Conservation (phyloP, 2,113 vertebrate genomes). For the Kryptolebias marmoratus region DNA sequence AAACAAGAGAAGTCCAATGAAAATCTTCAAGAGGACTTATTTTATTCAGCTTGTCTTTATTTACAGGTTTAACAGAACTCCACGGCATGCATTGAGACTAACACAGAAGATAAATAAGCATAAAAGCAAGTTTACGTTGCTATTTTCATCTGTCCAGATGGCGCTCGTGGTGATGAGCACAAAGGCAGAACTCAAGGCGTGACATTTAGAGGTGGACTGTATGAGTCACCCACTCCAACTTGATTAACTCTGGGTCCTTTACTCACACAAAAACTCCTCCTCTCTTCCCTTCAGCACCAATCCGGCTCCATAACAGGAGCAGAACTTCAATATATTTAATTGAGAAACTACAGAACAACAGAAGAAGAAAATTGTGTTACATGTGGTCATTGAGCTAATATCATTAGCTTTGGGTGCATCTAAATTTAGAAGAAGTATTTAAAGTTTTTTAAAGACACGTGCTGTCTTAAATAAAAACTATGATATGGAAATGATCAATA, state of each 20-base stretch:
- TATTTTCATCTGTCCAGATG: conserved; percentile 24
- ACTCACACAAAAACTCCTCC: conserved; percentile 23
- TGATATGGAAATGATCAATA: no score
- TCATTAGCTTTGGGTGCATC: no score
- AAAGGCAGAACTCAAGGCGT: conserved; percentile 30
- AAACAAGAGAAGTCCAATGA: conserved; percentile 3
- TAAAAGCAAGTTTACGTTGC: conserved; percentile 23
- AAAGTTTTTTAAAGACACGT: no score
- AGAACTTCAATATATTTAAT: not conserved
- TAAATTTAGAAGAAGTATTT: no score
- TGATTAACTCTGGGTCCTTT: conserved; percentile 37
- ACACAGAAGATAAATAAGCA: conserved; percentile 41
- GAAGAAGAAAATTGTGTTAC: not conserved
- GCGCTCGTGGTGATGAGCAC: conserved; percentile 36
- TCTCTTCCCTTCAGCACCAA: not conserved
- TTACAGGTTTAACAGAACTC: conserved; percentile 39
- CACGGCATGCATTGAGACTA: conserved; percentile 36
- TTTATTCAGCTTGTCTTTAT: conserved; percentile 39
- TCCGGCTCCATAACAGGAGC: no score
- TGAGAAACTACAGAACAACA: not conserved
- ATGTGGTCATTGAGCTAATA: no score
- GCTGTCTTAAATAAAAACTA: no score
- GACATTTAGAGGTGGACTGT: conserved; percentile 49
- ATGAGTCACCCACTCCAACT: conserved; percentile 56
- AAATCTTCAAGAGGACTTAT: conserved; percentile 15